Percentiles rank a stretch among this genome's conserved stretches.
Conservation (phyloP, 2,888 invertebrate species). For the Geotrupes spiniger region DNA sequence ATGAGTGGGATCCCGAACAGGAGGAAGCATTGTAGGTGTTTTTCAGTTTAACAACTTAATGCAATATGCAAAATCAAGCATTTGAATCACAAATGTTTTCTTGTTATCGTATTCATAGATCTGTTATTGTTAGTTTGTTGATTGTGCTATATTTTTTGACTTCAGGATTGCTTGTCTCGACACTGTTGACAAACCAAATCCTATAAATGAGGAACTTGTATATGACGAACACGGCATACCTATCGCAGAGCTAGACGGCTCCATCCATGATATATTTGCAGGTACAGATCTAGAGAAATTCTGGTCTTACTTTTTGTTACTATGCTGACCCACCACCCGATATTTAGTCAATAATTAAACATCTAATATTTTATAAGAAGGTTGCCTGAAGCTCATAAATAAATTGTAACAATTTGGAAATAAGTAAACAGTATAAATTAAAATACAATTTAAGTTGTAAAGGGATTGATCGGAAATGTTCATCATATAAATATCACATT, state of each 20-base stretch:
- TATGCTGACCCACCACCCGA: too few species aligned
- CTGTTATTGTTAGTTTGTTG: background rate
- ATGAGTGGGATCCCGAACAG: conserved; percentile 11
- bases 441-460: too few species aligned
- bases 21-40: conserved; percentile 8
- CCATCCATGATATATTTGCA: conserved; percentile 46
- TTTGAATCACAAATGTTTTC: too few species aligned
- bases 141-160: background rate
- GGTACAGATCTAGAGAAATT: too few species aligned
- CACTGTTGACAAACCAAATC: background rate
- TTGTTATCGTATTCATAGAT: background rate
- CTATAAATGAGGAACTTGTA: conserved; percentile 4
- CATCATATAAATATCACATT: too few species aligned
- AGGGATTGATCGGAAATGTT: too few species aligned
- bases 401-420: too few species aligned
- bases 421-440: too few species aligned
- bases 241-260: conserved; percentile 46
- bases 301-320: background rate
- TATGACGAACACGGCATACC: conserved; percentile 40
- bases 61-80: too few species aligned
- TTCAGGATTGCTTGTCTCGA: background rate
- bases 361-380: conserved; percentile 9
- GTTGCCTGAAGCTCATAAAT: too few species aligned
- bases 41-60: background rate
- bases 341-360: too few species aligned